Evolutionary conservation across 2,888 invertebrate genomes (phyloP).

Genomic region (Elegia similella): DNA sequence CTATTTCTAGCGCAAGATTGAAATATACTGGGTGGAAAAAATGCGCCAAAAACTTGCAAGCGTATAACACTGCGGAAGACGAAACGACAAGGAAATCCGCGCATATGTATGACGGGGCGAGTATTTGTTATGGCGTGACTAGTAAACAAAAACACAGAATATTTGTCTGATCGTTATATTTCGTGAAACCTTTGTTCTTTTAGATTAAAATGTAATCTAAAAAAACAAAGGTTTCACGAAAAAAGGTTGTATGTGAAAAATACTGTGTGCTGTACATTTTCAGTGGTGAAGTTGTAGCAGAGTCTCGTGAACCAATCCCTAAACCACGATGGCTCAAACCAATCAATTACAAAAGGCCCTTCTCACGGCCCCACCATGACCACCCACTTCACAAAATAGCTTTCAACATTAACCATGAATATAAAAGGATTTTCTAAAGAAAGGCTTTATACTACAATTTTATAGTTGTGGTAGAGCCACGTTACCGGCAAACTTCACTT

Average conservation of each 20-base stretch:
- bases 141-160: neutral
- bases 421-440: too few species aligned
- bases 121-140: neutral
- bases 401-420: too few species aligned
- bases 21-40: constrained; percentile 14
- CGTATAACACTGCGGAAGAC: constrained; percentile 31
- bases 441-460: too few species aligned
- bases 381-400: too few species aligned
- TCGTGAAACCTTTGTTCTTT: neutral
- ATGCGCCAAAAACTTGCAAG: constrained; percentile 16
- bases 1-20: constrained; percentile 5
- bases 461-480: too few species aligned
- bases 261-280: neutral
- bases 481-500: too few species aligned
- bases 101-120: constrained; percentile 26
- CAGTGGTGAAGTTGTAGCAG: neutral
- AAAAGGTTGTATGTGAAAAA: neutral
- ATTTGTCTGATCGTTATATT: neutral
- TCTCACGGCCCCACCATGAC: too few species aligned
- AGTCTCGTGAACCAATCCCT: too few species aligned
- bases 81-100: constrained; percentile 35
- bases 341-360: too few species aligned
- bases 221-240: neutral
- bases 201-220: neutral
- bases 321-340: too few species aligned